Conservation (phyloP, 2,113 vertebrate genomes). For the Emydura subglobosa region DNA sequence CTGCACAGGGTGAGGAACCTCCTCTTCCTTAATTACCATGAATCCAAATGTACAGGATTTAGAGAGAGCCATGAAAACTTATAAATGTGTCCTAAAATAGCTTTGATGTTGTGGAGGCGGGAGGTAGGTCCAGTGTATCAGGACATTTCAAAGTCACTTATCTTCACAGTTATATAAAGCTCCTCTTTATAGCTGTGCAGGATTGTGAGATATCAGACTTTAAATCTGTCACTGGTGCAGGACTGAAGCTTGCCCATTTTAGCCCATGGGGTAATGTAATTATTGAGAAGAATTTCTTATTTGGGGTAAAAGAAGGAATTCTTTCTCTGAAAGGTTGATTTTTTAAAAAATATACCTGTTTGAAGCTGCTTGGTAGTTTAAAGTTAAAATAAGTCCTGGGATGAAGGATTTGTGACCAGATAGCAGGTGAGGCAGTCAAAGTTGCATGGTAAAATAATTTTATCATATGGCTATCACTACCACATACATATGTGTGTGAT, state of each 20-base stretch:
- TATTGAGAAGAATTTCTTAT: not conserved
- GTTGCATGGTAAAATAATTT: not conserved
- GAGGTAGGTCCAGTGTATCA: not conserved
- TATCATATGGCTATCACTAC: not conserved
- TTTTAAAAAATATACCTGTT: not conserved
- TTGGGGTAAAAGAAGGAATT: not conserved
- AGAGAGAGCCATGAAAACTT: not conserved
- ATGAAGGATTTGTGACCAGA: not conserved
- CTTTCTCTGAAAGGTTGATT: not conserved
- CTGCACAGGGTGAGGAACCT: too few species aligned
- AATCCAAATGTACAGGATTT: not conserved
- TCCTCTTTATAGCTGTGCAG: rapidly evolving
- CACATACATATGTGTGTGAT: not conserved
- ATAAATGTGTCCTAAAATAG: not conserved
- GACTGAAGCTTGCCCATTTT: not conserved
- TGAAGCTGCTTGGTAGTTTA: not conserved
- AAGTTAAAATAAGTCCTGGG: not conserved
- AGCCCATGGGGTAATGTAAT: not conserved
- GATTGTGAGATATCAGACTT: not conserved
- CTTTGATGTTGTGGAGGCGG: not conserved
- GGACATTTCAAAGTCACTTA: not conserved
- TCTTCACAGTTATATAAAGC: not conserved
- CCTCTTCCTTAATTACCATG: not conserved
- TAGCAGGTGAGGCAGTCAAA: not conserved
- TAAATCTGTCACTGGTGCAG: not conserved